Conservation (phyloP, 1,140 invertebrate genomes). For the Eurytemora carolleeae region DNA sequence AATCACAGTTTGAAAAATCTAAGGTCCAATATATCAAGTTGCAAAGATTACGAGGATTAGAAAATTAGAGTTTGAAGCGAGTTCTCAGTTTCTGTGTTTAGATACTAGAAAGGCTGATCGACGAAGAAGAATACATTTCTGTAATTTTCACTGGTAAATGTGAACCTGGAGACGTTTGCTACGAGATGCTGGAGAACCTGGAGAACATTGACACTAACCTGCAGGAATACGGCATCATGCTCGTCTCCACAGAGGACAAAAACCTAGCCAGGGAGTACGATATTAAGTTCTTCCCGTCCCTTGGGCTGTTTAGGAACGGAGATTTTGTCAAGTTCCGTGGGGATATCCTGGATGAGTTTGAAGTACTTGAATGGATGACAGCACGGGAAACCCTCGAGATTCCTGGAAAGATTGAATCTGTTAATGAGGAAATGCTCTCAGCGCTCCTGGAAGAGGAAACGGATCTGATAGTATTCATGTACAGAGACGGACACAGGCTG, state of each 20-base stretch:
- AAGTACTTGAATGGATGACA: slow-evolving; percentile 60
- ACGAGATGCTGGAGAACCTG: slow-evolving; percentile 58
- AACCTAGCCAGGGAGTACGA: slow-evolving; percentile 48
- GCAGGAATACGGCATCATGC: slow-evolving; percentile 78
- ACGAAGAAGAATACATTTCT: slow-evolving; percentile 78
- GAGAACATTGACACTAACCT: slow-evolving; percentile 84
- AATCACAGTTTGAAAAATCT: no score
- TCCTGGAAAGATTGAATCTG: slow-evolving; percentile 75
- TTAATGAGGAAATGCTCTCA: slow-evolving; percentile 69
- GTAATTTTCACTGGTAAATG: slow-evolving; percentile 79
- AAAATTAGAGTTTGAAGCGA: no score
- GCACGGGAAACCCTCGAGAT: slow-evolving; percentile 72
- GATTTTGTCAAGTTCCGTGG: slow-evolving; percentile 50
- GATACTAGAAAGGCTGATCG: slow-evolving; percentile 62
- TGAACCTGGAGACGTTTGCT: slow-evolving; percentile 43
- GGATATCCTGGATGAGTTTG: slow-evolving; percentile 69
- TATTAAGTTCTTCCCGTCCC: slow-evolving; percentile 58
- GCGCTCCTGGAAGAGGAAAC: slow-evolving; percentile 59
- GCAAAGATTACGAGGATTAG: no score
- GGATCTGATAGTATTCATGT: slow-evolving; percentile 71
- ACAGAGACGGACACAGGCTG: slow-evolving; percentile 22
- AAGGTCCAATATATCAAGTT: no score
- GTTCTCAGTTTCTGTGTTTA: not conserved
- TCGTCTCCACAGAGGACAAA: slow-evolving; percentile 59
- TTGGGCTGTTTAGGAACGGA: slow-evolving; percentile 74